Conservation (phyloP, 1,140 invertebrate species). For the Danaus plexippus region DNA sequence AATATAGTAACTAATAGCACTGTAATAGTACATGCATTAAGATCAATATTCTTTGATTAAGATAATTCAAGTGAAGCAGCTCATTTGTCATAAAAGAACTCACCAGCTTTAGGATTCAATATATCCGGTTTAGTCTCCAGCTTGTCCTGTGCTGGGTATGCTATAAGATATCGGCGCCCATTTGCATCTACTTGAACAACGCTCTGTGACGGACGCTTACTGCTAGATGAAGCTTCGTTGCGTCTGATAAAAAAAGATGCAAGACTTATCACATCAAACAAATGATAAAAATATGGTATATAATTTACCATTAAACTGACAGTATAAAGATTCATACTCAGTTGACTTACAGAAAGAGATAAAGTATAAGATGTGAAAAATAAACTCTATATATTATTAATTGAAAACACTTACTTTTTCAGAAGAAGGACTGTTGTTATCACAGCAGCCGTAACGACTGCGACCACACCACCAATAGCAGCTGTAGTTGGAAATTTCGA, state of each 20-base stretch:
- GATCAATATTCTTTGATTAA: too few species aligned
- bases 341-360: too few species aligned
- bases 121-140: constrained; percentile 58
- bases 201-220: constrained; percentile 57
- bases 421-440: constrained; percentile 39
- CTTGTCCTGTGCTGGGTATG: constrained; percentile 56
- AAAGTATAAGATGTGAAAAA: too few species aligned
- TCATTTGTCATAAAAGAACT: constrained; percentile 14
- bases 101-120: constrained; percentile 57
- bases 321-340: too few species aligned
- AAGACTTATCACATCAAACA: neutral
- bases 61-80: too few species aligned
- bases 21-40: too few species aligned
- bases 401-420: constrained; percentile 33
- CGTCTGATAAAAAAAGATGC: constrained; percentile 29
- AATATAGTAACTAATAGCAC: too few species aligned
- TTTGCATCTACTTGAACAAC: constrained; percentile 60
- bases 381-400: constrained; percentile 2
- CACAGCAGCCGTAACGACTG: constrained; percentile 38
- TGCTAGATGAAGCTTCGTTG: constrained; percentile 35
- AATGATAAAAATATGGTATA: constrained; percentile 12
- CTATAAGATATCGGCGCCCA: constrained; percentile 50
- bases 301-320: too few species aligned
- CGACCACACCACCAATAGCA: constrained; percentile 41
- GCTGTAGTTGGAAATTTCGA: constrained; percentile 46